Conservation (phyloP, 1,140 invertebrate genomes). For the Pectinophora gossypiella region DNA sequence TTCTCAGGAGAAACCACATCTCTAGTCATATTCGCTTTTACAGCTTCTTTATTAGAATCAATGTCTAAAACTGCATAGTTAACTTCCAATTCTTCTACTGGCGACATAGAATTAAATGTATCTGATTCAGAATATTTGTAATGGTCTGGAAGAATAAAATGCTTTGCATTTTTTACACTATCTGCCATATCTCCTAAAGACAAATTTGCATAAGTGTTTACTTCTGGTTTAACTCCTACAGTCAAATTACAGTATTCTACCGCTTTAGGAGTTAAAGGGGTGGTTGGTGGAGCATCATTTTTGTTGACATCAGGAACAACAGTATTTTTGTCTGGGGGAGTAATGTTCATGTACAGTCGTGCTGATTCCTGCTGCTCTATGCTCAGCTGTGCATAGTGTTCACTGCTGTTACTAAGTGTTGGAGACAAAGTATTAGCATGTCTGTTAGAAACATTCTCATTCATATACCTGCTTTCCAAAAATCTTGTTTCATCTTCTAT, state of each 20-base stretch:
- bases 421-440: constrained; percentile 52
- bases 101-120: constrained; percentile 68
- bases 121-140: constrained; percentile 65
- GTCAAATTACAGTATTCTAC: constrained; percentile 60
- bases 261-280: constrained; percentile 59
- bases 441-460: constrained; percentile 42
- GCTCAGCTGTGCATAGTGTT: constrained; percentile 75
- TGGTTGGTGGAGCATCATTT: constrained; percentile 39
- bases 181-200: constrained; percentile 77
- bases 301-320: constrained; percentile 36
- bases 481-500: constrained; percentile 60
- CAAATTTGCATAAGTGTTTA: constrained; percentile 79
- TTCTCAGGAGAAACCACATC: constrained; percentile 52
- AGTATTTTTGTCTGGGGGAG: constrained; percentile 49
- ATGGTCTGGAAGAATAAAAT: constrained; percentile 34
- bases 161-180: constrained; percentile 40
- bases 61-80: constrained; percentile 88
- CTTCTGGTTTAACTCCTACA: constrained; percentile 39
- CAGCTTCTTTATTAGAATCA: constrained; percentile 66
- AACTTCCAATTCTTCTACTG: constrained; percentile 76
- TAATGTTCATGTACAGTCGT: constrained; percentile 82
- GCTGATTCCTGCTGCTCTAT: constrained; percentile 56
- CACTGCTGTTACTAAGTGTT: constrained; percentile 60
- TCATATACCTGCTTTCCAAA: constrained; percentile 47
- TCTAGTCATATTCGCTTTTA: constrained; percentile 21